Percentiles rank a stretch among this genome's conserved stretches.
Conservation (phyloP, 2,797 vertebrate species). For the Sphenopsis melanotis region DNA sequence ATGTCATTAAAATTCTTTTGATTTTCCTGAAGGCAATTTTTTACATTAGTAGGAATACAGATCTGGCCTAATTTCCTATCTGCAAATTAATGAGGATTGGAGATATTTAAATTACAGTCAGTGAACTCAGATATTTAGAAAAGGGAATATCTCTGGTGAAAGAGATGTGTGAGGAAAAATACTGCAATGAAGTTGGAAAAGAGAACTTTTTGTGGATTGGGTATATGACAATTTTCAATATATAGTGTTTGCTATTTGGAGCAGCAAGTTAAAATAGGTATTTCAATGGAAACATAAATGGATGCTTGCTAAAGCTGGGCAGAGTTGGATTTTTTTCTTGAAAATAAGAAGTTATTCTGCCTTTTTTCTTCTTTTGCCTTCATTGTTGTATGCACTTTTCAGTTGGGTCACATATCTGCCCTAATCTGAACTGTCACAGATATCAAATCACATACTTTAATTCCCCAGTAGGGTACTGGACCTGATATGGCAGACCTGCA, state of each 20-base stretch:
- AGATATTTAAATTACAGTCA: constrained; percentile 54
- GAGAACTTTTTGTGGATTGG: not conserved
- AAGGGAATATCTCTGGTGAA: constrained; percentile 14
- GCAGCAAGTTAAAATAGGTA: not conserved
- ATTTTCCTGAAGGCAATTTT: constrained; percentile 61
- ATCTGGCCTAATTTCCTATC: constrained; percentile 64
- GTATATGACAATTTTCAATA: not conserved
- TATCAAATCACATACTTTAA: not conserved
- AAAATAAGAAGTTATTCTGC: not conserved
- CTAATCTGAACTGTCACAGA: not conserved
- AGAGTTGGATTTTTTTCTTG: not conserved
- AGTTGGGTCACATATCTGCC: not conserved
- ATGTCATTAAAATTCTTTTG: constrained; percentile 70
- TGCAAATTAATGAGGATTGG: constrained; percentile 63
- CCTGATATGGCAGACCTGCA: not conserved
- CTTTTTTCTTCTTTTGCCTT: not conserved
- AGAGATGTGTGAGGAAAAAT: not conserved
- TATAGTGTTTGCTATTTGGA: not conserved
- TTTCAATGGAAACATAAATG: not conserved
- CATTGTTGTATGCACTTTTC: not conserved
- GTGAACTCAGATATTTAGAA: constrained; percentile 47
- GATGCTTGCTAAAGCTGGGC: not conserved
- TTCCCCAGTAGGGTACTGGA: not conserved
- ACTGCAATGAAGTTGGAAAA: constrained; percentile 13
- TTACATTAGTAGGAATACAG: constrained; percentile 45